Evolutionary conservation across 2,797 vertebrate genomes (phyloP).

Genomic region (Anabas testudineus): DNA sequence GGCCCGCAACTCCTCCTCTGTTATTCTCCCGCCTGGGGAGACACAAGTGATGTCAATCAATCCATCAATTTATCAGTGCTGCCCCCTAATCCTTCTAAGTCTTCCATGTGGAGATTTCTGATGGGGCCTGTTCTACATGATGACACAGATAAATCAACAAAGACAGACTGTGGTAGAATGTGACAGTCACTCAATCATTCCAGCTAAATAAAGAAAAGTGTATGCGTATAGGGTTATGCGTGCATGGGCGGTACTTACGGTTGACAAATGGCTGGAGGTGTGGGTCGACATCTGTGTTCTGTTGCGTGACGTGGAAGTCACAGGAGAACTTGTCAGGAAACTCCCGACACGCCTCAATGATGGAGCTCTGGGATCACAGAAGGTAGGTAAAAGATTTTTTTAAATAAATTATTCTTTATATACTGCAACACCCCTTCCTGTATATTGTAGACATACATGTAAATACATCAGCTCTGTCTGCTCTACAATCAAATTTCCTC

Average conservation of each 20-base stretch:
- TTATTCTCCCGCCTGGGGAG: slow-evolving; percentile 90
- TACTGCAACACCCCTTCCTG: neutral
- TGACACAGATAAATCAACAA: slow-evolving; percentile 52
- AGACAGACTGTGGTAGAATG: slow-evolving; percentile 31
- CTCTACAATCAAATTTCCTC: neutral
- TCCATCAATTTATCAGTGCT: slow-evolving; percentile 21
- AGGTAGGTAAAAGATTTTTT: neutral
- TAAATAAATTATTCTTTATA: neutral
- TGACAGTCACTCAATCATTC: slow-evolving; percentile 47
- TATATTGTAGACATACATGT: neutral
- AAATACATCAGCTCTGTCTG: neutral
- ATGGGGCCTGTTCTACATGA: slow-evolving; percentile 31
- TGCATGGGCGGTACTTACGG: slow-evolving; percentile 76
- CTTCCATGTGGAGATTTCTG: slow-evolving; percentile 14
- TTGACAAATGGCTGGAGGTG: slow-evolving; percentile 86
- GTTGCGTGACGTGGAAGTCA: slow-evolving; percentile 91
- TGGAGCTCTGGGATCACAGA: slow-evolving; percentile 85
- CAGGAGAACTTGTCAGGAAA: slow-evolving; percentile 91
- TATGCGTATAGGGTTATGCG: neutral
- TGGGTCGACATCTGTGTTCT: slow-evolving; percentile 83
- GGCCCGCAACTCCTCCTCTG: slow-evolving; percentile 83
- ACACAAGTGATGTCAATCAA: slow-evolving; percentile 25
- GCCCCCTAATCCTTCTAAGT: neutral
- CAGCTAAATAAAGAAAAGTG: slow-evolving; percentile 23
- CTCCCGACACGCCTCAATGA: slow-evolving; percentile 86